phyloP scores from a whole-genome alignment of 2,888 invertebrate genomes.

The Tricholauxania praeusta region DNA sequence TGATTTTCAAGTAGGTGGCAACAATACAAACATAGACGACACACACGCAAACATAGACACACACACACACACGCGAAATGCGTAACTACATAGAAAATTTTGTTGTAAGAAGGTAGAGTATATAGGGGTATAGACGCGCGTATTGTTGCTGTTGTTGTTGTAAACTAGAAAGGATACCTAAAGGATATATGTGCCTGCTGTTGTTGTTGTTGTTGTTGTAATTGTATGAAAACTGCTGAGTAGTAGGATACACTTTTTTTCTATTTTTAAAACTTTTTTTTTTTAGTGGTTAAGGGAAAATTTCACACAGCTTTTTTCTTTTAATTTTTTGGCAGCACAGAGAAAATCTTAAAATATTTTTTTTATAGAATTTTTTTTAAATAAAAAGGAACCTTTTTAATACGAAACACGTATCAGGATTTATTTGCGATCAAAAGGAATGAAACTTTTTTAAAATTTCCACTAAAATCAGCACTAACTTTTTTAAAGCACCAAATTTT shows the following conservation, averaged over 20 bases:
- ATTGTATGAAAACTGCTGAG: neutral
- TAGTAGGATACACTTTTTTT: neutral
- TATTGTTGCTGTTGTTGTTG: conserved; percentile 22
- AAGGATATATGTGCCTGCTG: neutral
- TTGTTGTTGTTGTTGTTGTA: neutral
- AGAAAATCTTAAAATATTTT: too few species aligned
- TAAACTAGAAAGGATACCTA: conserved; percentile 19
- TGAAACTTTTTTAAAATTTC: neutral
- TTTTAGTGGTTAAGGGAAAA: neutral
- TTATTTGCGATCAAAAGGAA: neutral
- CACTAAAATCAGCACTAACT: neutral
- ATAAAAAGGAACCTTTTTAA: too few species aligned
- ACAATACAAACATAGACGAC: neutral
- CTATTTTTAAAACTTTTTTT: neutral
- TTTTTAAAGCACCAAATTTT: neutral
- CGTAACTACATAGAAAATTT: neutral
- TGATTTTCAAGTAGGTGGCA: conserved; percentile 31
- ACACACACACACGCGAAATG: neutral
- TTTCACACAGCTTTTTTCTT: neutral
- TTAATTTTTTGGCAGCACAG: neutral
- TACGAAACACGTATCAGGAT: too few species aligned
- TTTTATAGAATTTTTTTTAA: too few species aligned
- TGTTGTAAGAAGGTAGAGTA: neutral
- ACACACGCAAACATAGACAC: conserved; percentile 3
- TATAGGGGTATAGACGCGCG: too few species aligned